Percentiles rank a stretch among this genome's conserved stretches.
Evolutionary conservation across 2,797 vertebrate species (phyloP).

Genomic region (Bradypodion pumilum): DNA sequence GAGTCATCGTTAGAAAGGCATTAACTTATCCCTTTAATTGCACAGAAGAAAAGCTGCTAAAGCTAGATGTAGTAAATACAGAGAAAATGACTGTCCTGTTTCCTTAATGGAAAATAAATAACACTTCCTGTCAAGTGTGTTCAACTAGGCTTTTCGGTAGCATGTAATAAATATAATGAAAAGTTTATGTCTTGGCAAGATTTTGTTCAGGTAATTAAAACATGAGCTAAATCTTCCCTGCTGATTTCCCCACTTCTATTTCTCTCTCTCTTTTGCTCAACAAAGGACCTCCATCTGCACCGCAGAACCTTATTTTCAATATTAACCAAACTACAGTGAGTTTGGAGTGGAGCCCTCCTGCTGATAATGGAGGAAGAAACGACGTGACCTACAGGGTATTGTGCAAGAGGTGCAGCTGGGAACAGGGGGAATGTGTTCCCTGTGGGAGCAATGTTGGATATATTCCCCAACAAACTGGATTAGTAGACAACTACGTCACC

Average conservation of each 20-base stretch:
- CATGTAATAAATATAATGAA: slow-evolving; percentile 65
- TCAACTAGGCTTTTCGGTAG: slow-evolving; percentile 65
- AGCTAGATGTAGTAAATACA: slow-evolving; percentile 66
- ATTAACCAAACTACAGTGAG: slow-evolving; percentile 98
- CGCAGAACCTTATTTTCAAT: slow-evolving; percentile 98
- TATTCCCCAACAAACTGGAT: slow-evolving; percentile 90
- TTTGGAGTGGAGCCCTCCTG: slow-evolving; percentile 96
- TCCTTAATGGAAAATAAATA: slow-evolving; percentile 74
- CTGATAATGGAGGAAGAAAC: slow-evolving; percentile 91
- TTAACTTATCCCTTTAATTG: slow-evolving; percentile 70
- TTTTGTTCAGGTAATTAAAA: slow-evolving; percentile 61
- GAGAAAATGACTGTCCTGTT: slow-evolving; percentile 65
- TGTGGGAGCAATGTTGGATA: slow-evolving; percentile 93
- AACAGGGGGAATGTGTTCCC: slow-evolving; percentile 92
- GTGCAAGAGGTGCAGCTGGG: slow-evolving; percentile 96
- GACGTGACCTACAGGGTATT: slow-evolving; percentile 94
- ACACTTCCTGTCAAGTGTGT: slow-evolving; percentile 64
- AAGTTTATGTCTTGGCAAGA: slow-evolving; percentile 62
- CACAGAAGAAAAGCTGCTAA: slow-evolving; percentile 59
- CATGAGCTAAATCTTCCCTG: slow-evolving; percentile 19
- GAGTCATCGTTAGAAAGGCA: slow-evolving; percentile 44
- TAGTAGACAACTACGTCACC: slow-evolving; percentile 92
- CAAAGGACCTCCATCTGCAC: slow-evolving; percentile 95
- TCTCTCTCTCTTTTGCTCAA: slow-evolving; percentile 63
- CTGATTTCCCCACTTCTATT: slow-evolving; percentile 32